Evolutionary conservation across 2,888 invertebrate genomes (phyloP), one percentile per base, ranked within the genome.

Genomic region (Morpho deidamia): DNA sequence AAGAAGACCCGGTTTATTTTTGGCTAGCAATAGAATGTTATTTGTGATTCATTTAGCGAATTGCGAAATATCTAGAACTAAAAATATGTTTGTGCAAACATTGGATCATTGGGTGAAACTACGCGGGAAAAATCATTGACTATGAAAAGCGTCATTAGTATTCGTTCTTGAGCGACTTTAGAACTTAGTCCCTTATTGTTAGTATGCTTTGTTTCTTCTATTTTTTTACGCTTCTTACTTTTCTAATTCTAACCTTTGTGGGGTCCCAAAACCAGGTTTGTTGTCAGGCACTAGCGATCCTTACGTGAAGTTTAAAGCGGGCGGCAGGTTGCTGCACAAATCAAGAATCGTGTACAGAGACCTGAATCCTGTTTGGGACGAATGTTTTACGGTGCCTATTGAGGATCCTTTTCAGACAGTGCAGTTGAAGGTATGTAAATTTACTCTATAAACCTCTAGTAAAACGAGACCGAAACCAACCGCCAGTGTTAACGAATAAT

Each of bases 311-410:
- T 97, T 99, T 88, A 98, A 98, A 86, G 91, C 94, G 61, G 95
- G 94, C 9, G 96, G 96, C 37, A 92, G 96, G 59, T 90, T 97
- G 64, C 91, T 98, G 65, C 96, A 98, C 89, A 99, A 98, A 90
- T 98, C 97, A 66, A 94, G 95, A 75, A 99, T 96, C 53, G 95
- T 99, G 57, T 96, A 96, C 81, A 93, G 98, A 69, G 98, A 97
- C 80, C 91, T 99, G 58, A 99, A 99, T 87, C 99, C 99, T 0
- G 92, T 95, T n/a, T 99, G 99, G 99, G 98, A 99, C 76, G 99
- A 99, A 82, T 95, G 94, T 67, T 98, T 99, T 82, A 95, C 95
- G 8, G 92, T 98, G 66, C 96, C 97, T 44, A 93, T 98, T 58
- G 97, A 97, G 83, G 97, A 98, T 89, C 95, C 97, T 0, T 97